Percentiles rank a stretch among this genome's conserved stretches.
These are phyloP conservation scores for Phortica okadai DNA, from an alignment of 2,888 invertebrate genomes.

Conservation along the genomic window DNA sequence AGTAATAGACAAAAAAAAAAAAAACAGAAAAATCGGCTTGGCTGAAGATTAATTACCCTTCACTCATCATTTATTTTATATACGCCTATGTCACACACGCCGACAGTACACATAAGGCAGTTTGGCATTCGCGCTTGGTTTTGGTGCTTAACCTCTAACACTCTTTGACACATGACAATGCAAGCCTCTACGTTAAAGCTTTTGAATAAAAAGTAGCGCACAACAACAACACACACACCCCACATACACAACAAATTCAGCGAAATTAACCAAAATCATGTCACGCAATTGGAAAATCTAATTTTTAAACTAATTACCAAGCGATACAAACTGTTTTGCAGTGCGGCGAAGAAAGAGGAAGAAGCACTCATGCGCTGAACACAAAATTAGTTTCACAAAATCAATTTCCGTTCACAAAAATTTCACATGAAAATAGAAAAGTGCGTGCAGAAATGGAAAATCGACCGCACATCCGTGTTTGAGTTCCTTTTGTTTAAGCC, in stretches of 20 bases:
- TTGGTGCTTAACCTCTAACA: too few species aligned
- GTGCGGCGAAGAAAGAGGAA: not conserved
- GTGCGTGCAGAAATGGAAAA: slow-evolving; percentile 19
- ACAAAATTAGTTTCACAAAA: slow-evolving; percentile 20
- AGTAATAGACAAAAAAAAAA: slow-evolving; percentile 15
- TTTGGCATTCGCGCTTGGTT: not conserved
- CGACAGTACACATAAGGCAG: too few species aligned
- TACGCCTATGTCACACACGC: too few species aligned
- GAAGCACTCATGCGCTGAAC: not conserved
- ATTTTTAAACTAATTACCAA: slow-evolving; percentile 15
- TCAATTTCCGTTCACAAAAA: slow-evolving; percentile 37
- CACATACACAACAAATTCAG: too few species aligned
- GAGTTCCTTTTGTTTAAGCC: slow-evolving; percentile 12
- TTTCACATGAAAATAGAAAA: slow-evolving; percentile 15
- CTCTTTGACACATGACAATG: too few species aligned
- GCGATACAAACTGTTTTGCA: slow-evolving; percentile 12
- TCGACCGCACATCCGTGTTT: slow-evolving; percentile 24
- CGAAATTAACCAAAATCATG: not conserved
- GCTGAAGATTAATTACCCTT: too few species aligned
- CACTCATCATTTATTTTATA: too few species aligned
- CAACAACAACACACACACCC: not conserved
- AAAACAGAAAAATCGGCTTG: slow-evolving; percentile 3
- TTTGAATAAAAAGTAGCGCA: not conserved
- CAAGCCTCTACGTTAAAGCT: too few species aligned
- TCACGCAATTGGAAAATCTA: not conserved